These are phyloP conservation scores for Poecilus cupreus DNA, from an alignment of 2,888 invertebrate species.

Conservation along the genomic window DNA sequence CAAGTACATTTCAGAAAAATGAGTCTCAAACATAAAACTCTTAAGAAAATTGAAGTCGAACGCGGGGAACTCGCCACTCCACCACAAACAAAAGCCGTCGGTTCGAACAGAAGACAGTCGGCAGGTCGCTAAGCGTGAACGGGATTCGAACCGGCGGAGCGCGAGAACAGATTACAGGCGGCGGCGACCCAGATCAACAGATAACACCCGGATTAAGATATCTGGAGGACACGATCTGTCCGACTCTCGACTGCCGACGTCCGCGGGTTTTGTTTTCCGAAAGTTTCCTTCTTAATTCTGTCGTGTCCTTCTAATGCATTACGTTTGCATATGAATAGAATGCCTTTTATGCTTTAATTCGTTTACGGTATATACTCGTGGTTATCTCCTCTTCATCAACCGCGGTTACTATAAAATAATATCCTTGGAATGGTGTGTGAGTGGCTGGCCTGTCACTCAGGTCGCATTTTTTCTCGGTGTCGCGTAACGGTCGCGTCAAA, in stretches of 20 bases:
- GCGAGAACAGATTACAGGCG: slow-evolving; percentile 66
- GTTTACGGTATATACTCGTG: slow-evolving; percentile 11
- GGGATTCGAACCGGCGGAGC: slow-evolving; percentile 65
- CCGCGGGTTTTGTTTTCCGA: slow-evolving; percentile 37
- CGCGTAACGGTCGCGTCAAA: slow-evolving; percentile 15
- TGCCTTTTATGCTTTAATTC: slow-evolving; percentile 47
- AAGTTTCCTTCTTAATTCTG: slow-evolving; percentile 16
- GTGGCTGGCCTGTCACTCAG: background rate
- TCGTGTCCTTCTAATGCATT: slow-evolving; percentile 53
- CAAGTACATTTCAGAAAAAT: too few species aligned
- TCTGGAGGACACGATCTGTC: slow-evolving; percentile 63
- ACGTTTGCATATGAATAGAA: slow-evolving; percentile 51
- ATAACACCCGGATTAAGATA: slow-evolving; percentile 66
- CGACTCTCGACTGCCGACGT: slow-evolving; percentile 42
- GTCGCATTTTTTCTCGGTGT: slow-evolving; percentile 2
- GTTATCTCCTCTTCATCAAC: slow-evolving; percentile 11
- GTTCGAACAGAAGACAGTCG: background rate
- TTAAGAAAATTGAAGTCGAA: slow-evolving; percentile 9
- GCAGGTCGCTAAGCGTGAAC: slow-evolving; percentile 34
- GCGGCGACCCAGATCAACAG: slow-evolving; percentile 64
- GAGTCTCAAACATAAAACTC: background rate
- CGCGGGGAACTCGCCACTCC: background rate
- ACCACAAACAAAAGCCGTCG: background rate
- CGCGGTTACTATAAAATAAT: background rate
- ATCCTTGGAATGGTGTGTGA: slow-evolving; percentile 7